Evolutionary conservation across 2,113 vertebrate species (phyloP).

Genomic region (Paradisaea rubra): DNA sequence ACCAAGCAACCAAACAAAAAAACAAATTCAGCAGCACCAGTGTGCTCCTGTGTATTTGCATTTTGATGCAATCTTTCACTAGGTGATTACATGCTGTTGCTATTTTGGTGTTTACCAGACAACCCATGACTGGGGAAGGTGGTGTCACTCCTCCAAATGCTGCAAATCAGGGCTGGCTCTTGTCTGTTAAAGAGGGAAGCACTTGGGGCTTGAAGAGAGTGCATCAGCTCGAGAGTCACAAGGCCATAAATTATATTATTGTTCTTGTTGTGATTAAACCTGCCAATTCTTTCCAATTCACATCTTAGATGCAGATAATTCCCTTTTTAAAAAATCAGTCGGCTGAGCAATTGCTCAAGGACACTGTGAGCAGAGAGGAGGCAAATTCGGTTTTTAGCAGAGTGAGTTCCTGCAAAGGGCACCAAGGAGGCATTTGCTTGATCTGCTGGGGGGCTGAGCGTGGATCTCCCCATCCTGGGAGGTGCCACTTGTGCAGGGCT

Average conservation of each 20-base stretch:
- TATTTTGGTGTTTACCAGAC: conserved; percentile 34
- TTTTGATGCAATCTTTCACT: conserved; percentile 4
- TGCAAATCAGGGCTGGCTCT: not conserved
- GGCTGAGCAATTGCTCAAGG: conserved; percentile 5
- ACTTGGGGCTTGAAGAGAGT: not conserved
- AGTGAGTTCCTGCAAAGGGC: not conserved
- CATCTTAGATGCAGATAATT: not conserved
- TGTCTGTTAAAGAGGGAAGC: not conserved
- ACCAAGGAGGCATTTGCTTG: not conserved
- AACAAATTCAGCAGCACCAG: not conserved
- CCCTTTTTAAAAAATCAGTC: not conserved
- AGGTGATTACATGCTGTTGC: conserved; percentile 1
- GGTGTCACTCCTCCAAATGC: not conserved
- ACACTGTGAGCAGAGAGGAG: not conserved
- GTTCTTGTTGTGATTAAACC: conserved; percentile 29
- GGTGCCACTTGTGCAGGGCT: not conserved
- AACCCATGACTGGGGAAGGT: conserved; percentile 2
- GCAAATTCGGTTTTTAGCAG: not conserved
- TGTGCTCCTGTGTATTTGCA: not conserved
- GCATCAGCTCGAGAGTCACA: conserved; percentile 6
- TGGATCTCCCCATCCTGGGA: not conserved
- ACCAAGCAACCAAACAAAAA: not conserved
- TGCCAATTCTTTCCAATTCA: conserved; percentile 20
- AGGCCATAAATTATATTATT: not conserved
- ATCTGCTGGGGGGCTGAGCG: accelerated